A percentile compares a stretch with the other conserved stretches of the same genome.
These are phyloP conservation scores for Diaprepes abbreviatus DNA, from an alignment of 2,888 invertebrate genomes.

Conservation along the genomic window DNA sequence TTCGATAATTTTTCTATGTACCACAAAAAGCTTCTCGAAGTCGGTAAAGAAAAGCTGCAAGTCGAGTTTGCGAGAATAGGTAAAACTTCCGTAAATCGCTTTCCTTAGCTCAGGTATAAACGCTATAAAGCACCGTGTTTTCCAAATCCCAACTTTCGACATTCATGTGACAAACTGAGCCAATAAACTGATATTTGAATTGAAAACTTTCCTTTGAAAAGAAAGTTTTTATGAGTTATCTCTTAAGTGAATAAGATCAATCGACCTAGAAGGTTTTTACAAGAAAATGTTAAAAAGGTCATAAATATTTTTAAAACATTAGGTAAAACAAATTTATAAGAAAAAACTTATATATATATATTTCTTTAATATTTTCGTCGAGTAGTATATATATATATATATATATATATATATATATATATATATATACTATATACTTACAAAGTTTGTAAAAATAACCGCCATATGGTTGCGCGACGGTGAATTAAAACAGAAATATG, in stretches of 20 bases:
- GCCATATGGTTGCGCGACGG: too few relatives aligned
- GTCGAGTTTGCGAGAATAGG: not conserved
- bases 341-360: too few relatives aligned
- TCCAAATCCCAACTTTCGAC: not conserved
- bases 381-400: too few relatives aligned
- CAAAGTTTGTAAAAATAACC: too few relatives aligned
- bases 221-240: not conserved
- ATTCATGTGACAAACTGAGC: not conserved
- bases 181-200: slow-evolving; percentile 1
- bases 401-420: too few relatives aligned
- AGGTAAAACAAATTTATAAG: too few relatives aligned
- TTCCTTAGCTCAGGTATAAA: not conserved
- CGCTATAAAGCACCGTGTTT: not conserved
- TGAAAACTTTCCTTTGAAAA: not conserved
- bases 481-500: too few relatives aligned
- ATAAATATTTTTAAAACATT: too few relatives aligned
- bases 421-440: too few relatives aligned
- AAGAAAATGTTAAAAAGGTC: not conserved
- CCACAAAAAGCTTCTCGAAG: not conserved
- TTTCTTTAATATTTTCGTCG: too few relatives aligned
- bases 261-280: not conserved
- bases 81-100: not conserved
- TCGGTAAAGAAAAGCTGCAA: not conserved
- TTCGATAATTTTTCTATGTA: not conserved
- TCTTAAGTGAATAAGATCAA: not conserved